phyloP scores from a whole-genome alignment of 2,797 vertebrate genomes.

The Sebastes cheni region DNA sequence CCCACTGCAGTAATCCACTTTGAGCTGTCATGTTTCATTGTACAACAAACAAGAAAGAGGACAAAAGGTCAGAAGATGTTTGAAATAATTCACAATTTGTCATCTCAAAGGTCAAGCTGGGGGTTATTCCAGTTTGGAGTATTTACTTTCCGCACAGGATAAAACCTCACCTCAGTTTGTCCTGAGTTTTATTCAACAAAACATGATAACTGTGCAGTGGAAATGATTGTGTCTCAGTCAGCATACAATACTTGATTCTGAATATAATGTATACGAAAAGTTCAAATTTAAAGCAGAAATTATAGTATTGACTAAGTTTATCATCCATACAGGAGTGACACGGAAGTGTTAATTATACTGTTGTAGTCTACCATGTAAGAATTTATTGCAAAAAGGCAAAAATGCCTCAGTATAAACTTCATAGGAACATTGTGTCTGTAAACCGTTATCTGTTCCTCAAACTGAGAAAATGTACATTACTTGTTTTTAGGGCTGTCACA shows the following conservation, averaged over 20 bases:
- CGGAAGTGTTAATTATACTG: neutral
- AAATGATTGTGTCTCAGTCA: neutral
- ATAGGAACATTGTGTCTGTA: neutral
- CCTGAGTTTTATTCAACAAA: neutral
- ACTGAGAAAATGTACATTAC: neutral
- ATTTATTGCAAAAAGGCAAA: neutral
- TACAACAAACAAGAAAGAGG: neutral
- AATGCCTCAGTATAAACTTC: neutral
- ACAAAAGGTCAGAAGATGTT: neutral
- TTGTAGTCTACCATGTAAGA: too few species aligned
- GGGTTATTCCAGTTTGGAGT: neutral
- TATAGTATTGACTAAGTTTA: neutral
- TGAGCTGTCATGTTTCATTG: neutral
- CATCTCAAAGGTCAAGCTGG: neutral
- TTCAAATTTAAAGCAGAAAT: neutral
- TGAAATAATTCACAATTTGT: slow-evolving; percentile 8
- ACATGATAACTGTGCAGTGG: too few species aligned
- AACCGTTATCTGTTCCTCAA: neutral
- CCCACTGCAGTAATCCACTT: neutral
- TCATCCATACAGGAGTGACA: neutral
- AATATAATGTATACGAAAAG: neutral
- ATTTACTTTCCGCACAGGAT: neutral
- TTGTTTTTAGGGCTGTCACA: too few species aligned
- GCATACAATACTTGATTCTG: neutral
- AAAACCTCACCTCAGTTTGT: neutral